phyloP scores from a whole-genome alignment of 2,888 invertebrate species.

The Elgonia sp. region DNA sequence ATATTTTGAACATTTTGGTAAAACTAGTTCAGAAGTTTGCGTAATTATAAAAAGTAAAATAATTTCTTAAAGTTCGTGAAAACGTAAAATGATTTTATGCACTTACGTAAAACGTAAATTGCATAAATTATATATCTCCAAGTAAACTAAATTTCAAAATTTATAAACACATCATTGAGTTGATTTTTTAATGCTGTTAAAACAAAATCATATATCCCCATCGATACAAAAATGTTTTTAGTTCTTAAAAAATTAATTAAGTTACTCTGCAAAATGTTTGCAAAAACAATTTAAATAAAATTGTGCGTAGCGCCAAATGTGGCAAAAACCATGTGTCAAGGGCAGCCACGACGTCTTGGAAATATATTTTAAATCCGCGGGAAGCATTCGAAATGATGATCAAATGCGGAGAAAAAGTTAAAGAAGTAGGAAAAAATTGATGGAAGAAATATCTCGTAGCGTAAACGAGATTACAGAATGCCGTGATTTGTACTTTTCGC shows the following conservation, averaged over 20 bases:
- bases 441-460: slow-evolving; percentile 27
- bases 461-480: slow-evolving; percentile 34
- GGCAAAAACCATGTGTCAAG: slow-evolving; percentile 38
- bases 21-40: too few species aligned
- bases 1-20: too few species aligned
- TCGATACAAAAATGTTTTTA: not conserved
- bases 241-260: slow-evolving; percentile 4
- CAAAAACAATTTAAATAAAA: slow-evolving; percentile 27
- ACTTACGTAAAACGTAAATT: too few species aligned
- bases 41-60: too few species aligned
- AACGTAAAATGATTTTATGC: too few species aligned
- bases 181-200: too few species aligned
- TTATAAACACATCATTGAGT: too few species aligned
- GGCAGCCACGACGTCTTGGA: slow-evolving; percentile 33
- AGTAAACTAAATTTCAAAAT: too few species aligned
- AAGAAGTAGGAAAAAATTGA: slow-evolving; percentile 1
- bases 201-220: too few species aligned
- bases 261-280: slow-evolving; percentile 1
- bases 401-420: slow-evolving; percentile 32
- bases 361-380: slow-evolving; percentile 55
- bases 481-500: not conserved
- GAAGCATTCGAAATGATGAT: slow-evolving; percentile 59
- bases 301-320: slow-evolving; percentile 26
- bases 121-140: too few species aligned
- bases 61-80: too few species aligned